Evolutionary conservation across 2,888 invertebrate species (phyloP), one percentile per base, ranked within the genome.

Genomic region (Itoplectis maculator): DNA sequence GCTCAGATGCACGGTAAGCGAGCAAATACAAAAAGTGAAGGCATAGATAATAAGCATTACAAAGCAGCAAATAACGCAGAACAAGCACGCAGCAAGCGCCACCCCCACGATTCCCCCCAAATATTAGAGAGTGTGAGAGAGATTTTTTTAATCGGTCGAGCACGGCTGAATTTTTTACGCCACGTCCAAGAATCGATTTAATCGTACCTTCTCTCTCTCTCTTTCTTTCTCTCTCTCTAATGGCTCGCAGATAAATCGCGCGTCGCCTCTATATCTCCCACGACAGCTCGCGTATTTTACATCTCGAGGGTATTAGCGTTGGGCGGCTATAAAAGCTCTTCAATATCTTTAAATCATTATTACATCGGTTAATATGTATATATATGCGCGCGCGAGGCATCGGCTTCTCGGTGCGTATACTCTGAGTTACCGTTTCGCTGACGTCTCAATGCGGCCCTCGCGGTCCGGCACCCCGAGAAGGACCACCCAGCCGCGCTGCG

Each of bases 361-460:
- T 59, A 37, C 66, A 68, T 68, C 29, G 66, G 56, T 35, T 18
- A n/a, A 59, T 72, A 42, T 37, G 63, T 47, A 66, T 47, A 18
- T 61, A 61, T 51, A 51, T 68, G 18, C n/a, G 11, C 13, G 47
- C 11, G 40, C 69, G 59, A 47, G 29, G 37, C 70, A 79, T 56
- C 78, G 65, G 63, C 63, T 56, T 69, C 65, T 29, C 63, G 83
- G 82, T 79, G 83, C 80, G 79, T 79, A 80, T 79, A 79, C 78
- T 63, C 73, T 80, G 81, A 85, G 87, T 87, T 88, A 89, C 87
- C 87, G 85, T 83, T 85, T 84, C 82, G 89, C 88, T 89, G 89
- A 89, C 89, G 88, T 89, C 89, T 89, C 89, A 89, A 89, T 89
- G 89, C 86, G 86, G 82, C 89, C 89, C 65, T 70, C 70, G 40